phyloP scores from a whole-genome alignment of 1,140 invertebrate genomes.

The Holotrichia oblita region DNA sequence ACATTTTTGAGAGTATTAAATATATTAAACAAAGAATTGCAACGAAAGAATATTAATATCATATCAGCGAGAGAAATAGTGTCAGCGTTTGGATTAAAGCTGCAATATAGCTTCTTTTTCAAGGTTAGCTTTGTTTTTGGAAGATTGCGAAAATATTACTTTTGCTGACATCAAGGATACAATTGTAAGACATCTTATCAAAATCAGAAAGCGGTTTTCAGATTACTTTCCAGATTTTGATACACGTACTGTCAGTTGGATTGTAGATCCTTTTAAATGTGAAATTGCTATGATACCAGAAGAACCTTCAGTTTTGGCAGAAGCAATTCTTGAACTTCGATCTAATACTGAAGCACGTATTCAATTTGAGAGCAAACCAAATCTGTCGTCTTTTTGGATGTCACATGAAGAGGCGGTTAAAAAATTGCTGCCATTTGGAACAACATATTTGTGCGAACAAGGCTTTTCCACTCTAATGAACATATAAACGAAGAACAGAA shows the following conservation, averaged over 20 bases:
- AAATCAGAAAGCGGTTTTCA: slow-evolving; percentile 44
- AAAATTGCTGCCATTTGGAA: slow-evolving; percentile 48
- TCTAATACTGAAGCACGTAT: no score
- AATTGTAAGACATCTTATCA: slow-evolving; percentile 44
- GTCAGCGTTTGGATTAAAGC: no score
- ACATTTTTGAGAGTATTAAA: slow-evolving; percentile 35
- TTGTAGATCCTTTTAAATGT: slow-evolving; percentile 48
- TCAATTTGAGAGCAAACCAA: no score
- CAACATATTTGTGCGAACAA: slow-evolving; percentile 46
- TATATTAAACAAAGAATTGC: slow-evolving; percentile 45
- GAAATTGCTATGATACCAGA: slow-evolving; percentile 45
- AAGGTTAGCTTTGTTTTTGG: slow-evolving; percentile 45
- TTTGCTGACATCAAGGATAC: slow-evolving; percentile 46
- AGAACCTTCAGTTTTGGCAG: slow-evolving; percentile 41
- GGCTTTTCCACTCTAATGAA: slow-evolving; percentile 46
- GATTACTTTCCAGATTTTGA: slow-evolving; percentile 47
- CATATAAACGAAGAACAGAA: slow-evolving; percentile 49
- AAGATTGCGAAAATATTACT: slow-evolving; percentile 46
- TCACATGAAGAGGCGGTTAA: slow-evolving; percentile 48
- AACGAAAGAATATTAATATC: slow-evolving; percentile 42
- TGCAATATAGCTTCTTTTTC: slow-evolving; percentile 45
- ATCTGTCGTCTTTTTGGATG: no score
- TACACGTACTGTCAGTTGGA: slow-evolving; percentile 46
- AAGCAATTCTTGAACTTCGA: neutral
- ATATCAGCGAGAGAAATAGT: no score